Conservation (phyloP, 2,888 invertebrate genomes). For the Drepanosiphum platanoidis region DNA sequence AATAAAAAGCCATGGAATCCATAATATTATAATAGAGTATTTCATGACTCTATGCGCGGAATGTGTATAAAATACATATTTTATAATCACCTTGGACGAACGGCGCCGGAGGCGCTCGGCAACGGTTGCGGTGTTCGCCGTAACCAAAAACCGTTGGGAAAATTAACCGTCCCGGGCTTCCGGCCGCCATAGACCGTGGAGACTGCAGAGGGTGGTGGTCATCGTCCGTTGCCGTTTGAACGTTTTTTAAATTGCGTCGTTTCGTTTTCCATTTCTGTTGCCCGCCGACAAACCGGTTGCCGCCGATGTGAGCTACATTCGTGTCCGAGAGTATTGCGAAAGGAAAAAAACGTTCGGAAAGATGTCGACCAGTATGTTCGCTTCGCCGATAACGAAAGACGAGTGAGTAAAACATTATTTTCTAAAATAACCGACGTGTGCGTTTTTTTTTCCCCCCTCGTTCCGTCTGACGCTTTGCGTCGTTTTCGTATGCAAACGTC, state of each 20-base stretch:
- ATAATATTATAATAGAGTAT: no score
- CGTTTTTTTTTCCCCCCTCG: not conserved
- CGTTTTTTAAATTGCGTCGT: not conserved
- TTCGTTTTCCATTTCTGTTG: not conserved
- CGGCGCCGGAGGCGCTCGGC: no score
- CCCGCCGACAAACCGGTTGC: conserved; percentile 33
- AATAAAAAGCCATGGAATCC: no score
- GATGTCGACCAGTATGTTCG: conserved; percentile 52
- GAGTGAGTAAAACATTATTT: conserved; percentile 32
- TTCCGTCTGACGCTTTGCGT: no score
- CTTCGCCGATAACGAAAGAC: conserved; percentile 14
- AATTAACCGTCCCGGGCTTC: conserved; percentile 29
- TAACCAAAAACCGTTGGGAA: conserved; percentile 57
- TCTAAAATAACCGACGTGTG: not conserved
- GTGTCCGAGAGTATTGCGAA: no score
- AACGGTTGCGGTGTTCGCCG: not conserved
- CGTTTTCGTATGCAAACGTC: not conserved
- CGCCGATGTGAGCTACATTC: not conserved
- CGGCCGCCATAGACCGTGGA: not conserved
- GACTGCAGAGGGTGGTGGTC: not conserved
- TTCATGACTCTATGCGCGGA: no score
- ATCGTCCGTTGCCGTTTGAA: not conserved
- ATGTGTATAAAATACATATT: no score
- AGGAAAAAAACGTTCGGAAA: not conserved
- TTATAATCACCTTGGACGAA: no score